Percentiles rank a stretch among this genome's conserved stretches.
Evolutionary conservation across 2,113 vertebrate genomes (phyloP).

Genomic region (Elgaria multicarinata): DNA sequence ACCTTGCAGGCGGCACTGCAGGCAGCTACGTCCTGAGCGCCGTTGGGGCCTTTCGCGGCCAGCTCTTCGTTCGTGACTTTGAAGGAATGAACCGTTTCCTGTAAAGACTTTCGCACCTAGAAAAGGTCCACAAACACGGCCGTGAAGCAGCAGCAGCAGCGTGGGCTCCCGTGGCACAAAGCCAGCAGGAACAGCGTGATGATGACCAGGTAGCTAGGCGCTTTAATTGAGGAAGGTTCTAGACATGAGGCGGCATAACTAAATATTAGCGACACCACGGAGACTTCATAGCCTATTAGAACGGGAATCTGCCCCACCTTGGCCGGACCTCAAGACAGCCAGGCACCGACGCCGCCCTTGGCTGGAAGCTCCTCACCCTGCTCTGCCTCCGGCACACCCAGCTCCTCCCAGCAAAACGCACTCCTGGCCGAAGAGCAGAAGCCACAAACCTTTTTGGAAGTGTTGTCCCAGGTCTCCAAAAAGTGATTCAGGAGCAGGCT

Average conservation of each 20-base stretch:
- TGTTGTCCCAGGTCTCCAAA: slow-evolving; percentile 82
- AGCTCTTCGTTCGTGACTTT: slow-evolving; percentile 92
- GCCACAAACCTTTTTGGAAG: slow-evolving; percentile 84
- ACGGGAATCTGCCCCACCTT: not conserved
- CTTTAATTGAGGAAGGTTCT: not conserved
- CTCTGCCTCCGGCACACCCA: not conserved
- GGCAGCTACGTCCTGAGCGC: slow-evolving; percentile 72
- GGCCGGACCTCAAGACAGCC: no score
- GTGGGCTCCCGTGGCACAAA: no score
- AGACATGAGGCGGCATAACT: not conserved
- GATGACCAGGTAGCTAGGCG: not conserved
- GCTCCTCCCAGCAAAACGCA: no score
- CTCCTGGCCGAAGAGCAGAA: accelerated
- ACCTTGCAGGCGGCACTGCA: slow-evolving; percentile 88
- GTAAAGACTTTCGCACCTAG: slow-evolving; percentile 86
- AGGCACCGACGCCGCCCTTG: no score
- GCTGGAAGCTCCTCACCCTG: not conserved
- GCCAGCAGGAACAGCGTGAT: not conserved
- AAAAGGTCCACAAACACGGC: accelerated
- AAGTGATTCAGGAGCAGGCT: slow-evolving; percentile 92
- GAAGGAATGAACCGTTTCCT: slow-evolving; percentile 91
- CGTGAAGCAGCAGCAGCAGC: no score
- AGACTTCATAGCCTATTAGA: not conserved
- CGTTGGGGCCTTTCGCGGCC: slow-evolving; percentile 49
- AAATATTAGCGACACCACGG: not conserved